These are phyloP conservation scores for Opisthograptis luteolata DNA, from an alignment of 2,888 invertebrate species.

Conservation along the genomic window DNA sequence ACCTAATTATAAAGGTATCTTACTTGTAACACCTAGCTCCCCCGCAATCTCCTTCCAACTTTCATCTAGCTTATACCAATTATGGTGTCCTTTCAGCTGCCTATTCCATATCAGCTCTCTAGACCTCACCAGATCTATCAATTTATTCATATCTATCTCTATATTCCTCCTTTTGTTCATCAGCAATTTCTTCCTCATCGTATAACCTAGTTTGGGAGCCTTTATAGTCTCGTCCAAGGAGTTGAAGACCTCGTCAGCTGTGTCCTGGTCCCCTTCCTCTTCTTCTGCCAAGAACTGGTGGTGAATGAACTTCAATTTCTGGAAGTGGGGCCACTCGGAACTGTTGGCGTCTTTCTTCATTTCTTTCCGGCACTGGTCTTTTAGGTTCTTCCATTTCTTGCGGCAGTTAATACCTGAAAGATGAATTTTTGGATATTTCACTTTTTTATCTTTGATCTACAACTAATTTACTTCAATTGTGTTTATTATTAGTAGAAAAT, in stretches of 20 bases:
- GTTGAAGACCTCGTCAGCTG: constrained; percentile 68
- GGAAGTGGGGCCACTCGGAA: constrained; percentile 78
- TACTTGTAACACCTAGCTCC: constrained; percentile 74
- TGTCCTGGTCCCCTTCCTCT: constrained; percentile 71
- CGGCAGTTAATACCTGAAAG: constrained; percentile 75
- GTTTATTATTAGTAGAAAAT: too few species aligned
- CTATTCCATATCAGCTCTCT: constrained; percentile 78
- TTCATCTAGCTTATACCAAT: constrained; percentile 78
- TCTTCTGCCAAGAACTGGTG: constrained; percentile 74
- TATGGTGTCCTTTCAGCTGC: constrained; percentile 75
- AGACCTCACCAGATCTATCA: constrained; percentile 69
- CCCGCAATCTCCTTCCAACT: constrained; percentile 78
- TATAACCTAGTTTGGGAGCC: constrained; percentile 71
- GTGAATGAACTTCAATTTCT: constrained; percentile 72
- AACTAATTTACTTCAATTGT: too few species aligned
- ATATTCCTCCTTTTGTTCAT: constrained; percentile 75
- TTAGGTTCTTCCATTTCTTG: constrained; percentile 80
- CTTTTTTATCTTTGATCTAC: too few species aligned
- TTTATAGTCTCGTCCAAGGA: constrained; percentile 72
- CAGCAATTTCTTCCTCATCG: constrained; percentile 73
- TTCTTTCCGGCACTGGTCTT: constrained; percentile 79
- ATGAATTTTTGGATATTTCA: not conserved
- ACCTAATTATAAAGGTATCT: too few species aligned
- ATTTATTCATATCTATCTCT: constrained; percentile 73
- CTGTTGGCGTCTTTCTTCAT: constrained; percentile 72